phyloP scores from a whole-genome alignment of 2,888 invertebrate genomes.

The Spialia ferax region DNA sequence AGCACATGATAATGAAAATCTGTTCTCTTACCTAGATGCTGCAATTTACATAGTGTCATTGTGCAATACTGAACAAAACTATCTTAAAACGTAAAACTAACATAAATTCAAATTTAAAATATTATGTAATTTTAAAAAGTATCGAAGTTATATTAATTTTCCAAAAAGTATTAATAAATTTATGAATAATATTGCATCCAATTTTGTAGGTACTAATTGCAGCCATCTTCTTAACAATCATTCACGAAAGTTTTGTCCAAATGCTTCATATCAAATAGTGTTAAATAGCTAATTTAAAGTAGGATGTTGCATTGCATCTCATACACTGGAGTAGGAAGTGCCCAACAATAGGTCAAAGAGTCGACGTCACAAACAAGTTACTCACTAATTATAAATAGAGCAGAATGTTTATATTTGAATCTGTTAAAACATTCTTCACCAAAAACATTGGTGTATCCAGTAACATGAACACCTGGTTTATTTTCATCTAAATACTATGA shows the following conservation, averaged over 20 bases:
- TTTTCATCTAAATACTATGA: slow-evolving; percentile 1
- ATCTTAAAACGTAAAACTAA: not conserved
- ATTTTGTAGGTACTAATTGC: not conserved
- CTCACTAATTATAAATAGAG: slow-evolving; percentile 16
- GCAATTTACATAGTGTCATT: not conserved
- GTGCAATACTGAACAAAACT: slow-evolving; percentile 14
- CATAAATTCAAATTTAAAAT: no score
- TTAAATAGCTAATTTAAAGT: not conserved
- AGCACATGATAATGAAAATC: slow-evolving; percentile 19
- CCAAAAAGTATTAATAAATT: no score
- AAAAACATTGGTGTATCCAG: slow-evolving; percentile 9
- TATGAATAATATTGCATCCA: no score
- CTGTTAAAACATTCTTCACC: slow-evolving; percentile 2
- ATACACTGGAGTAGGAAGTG: not conserved
- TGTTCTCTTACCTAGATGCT: not conserved
- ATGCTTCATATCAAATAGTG: not conserved
- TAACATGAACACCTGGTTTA: slow-evolving; percentile 11
- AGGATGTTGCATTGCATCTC: not conserved
- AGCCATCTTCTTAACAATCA: not conserved
- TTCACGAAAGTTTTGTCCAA: not conserved
- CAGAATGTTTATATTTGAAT: not conserved
- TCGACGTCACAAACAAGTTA: slow-evolving; percentile 6
- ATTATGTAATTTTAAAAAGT: no score
- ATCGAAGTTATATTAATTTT: no score
- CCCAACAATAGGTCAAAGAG: slow-evolving; percentile 20